Base-by-base conservation (phyloP, 2,888 invertebrate species). In the Gastrophysa polygoni region DNA sequence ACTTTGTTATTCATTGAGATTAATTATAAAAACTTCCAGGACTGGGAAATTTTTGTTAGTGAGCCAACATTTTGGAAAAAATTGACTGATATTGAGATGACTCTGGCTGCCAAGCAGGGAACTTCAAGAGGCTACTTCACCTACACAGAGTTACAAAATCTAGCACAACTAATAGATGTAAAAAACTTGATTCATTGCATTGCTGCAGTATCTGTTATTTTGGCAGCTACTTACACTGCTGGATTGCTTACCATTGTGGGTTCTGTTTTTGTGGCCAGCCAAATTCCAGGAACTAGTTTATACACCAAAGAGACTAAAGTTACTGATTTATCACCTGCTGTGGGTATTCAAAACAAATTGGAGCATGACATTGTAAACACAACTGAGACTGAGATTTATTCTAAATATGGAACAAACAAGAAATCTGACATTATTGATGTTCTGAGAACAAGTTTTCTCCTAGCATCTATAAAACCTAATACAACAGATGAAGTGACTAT, bases 1-100 rank as follows among this genome's bases (percentile, higher is more conserved):
- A n/a, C n/a, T n/a, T n/a, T n/a, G n/a, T n/a, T n/a, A n/a, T n/a
- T n/a, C 0, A 14, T 49, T 49, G 14, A 49, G n/a, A n/a, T n/a
- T n/a, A 17, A 11, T 24, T 24, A 3, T 24, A 24, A 5, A 24
- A 24, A 24, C 24, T 24, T 24, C 4, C 75, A 92, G 94, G 88
- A 95, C 74, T 96, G 96, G 96, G 88, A 92, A 71, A 85, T 96
- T 55, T 94, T 89, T 82, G 91, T 95, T 58, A 88, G 86, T 72
- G 87, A 90, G 68, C 83, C 88, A 71, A 87, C 88, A 57, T 96
- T 96, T 81, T 90, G 92, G 82, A 81, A 85, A 47, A 89, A 91
- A 67, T 81, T 95, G 57, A 78, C 82, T 52, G 84, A 86, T 80
- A 82, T 94, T 61, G 94, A 95, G 81, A 84, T 83, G 63, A 85